phyloP scores from a whole-genome alignment of 2,797 vertebrate genomes.

The Chrysocyon brachyurus region DNA sequence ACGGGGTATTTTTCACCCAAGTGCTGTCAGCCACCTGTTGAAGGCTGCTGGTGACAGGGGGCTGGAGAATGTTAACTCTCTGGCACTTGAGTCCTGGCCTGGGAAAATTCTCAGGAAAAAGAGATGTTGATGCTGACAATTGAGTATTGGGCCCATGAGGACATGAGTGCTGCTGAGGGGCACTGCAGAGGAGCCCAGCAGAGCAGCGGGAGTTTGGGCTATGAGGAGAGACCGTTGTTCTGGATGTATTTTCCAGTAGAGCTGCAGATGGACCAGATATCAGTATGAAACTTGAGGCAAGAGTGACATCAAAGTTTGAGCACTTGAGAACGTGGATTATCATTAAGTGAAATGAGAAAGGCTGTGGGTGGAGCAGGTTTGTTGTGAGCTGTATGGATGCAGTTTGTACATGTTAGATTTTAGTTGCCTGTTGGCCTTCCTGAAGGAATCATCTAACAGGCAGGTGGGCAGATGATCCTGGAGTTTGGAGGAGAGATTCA shows the following conservation, averaged over 20 bases:
- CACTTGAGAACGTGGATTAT: neutral
- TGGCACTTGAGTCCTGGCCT: neutral
- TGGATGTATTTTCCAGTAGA: neutral
- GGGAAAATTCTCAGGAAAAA: neutral
- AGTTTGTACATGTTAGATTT: neutral
- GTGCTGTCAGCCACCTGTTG: neutral
- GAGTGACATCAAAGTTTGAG: no score
- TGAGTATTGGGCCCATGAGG: no score
- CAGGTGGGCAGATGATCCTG: neutral
- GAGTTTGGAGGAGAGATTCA: neutral
- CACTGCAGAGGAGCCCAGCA: neutral
- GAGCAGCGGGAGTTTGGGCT: neutral
- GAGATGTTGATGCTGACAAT: fast-evolving
- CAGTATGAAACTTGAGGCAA: neutral
- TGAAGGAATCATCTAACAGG: no score
- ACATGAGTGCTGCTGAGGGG: no score
- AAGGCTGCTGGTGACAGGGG: neutral
- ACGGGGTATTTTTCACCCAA: neutral
- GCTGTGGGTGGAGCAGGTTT: neutral
- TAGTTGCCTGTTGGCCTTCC: neutral
- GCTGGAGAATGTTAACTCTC: no score
- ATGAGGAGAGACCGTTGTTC: neutral
- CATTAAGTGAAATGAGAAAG: neutral
- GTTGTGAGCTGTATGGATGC: neutral
- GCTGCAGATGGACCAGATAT: neutral